phyloP scores from a whole-genome alignment of 2,113 vertebrate species.

The Micronycteris hirsuta region DNA sequence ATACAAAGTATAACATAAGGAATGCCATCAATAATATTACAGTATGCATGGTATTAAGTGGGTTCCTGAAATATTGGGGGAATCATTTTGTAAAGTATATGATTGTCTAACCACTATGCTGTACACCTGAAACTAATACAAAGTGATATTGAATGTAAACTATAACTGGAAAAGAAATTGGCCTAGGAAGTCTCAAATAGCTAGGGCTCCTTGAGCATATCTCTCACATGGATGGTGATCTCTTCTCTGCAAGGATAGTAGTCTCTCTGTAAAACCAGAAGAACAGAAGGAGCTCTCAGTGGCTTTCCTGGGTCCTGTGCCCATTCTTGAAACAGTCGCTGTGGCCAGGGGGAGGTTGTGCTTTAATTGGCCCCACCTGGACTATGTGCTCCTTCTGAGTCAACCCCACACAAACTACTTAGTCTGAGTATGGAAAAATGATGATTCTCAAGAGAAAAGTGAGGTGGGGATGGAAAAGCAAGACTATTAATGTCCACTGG shows the following conservation, averaged over 20 bases:
- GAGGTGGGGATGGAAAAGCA: background rate
- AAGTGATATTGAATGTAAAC: background rate
- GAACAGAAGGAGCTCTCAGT: background rate
- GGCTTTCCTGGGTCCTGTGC: background rate
- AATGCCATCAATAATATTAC: background rate
- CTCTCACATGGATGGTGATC: background rate
- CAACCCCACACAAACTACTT: background rate
- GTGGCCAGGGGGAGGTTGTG: background rate
- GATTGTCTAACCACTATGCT: background rate
- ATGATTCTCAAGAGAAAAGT: background rate
- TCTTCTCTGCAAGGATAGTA: background rate
- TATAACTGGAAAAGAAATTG: background rate
- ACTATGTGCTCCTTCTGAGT: background rate
- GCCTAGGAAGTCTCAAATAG: background rate
- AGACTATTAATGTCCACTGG: background rate
- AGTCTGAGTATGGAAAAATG: background rate
- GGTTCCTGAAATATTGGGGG: background rate
- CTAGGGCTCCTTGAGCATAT: background rate
- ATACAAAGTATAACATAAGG: background rate
- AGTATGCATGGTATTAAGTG: background rate
- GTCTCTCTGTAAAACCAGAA: background rate
- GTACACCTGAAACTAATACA: background rate
- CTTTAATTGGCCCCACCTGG: background rate
- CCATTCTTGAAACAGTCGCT: background rate
- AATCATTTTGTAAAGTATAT: background rate